Evolutionary conservation across 2,888 invertebrate species (phyloP), one percentile per base, ranked within the genome.

Genomic region (Scaptomyza parva): DNA sequence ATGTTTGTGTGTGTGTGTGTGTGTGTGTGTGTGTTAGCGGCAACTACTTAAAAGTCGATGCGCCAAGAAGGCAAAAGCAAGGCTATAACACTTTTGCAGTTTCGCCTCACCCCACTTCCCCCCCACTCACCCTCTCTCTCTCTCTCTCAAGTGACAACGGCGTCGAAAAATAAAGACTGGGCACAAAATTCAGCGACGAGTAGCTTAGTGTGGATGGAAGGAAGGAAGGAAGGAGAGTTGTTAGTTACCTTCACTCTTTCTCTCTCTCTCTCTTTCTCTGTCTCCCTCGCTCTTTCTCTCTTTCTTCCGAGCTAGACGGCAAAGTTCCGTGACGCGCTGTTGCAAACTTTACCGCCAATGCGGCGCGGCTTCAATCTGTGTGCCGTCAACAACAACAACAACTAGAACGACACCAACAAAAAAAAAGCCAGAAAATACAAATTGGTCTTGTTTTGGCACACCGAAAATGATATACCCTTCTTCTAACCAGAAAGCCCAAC

Each of bases 1-100:
- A n/a, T 17, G 37, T 37, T 3, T 17, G 17, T 14, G 17, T 39
- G 8, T 50, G 50, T 40, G 12, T 33, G 26, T 17, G 22, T 52
- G 35, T 12, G 26, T 59, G 59, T 48, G 30, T 43, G 58, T 43
- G 75, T 64, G 59, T 51, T 50, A 35, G n/a, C n/a, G 63, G 59
- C 70, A 86, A 84, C 87, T 78, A 81, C 87, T 86, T 86, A 81
- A 85, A 84, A 82, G 85, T 86, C 86, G 86, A 75, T 84, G 85
- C 75, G 82, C 76, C 68, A 81, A 73, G 64, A 76, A 59, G 71
- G 73, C 73, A 75, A 65, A 60, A 40, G 64, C 82, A 72, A 63
- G 73, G 68, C 82, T 81, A 86, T 86, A 82, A 81, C 85, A 82
- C 85, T 84, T 82, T 83, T 78, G 76, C 81, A 80, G 65, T 68